A percentile compares a stretch with the other conserved stretches of the same genome.
Conservation (phyloP, 2,113 vertebrate genomes). For the Chamaea fasciata region DNA sequence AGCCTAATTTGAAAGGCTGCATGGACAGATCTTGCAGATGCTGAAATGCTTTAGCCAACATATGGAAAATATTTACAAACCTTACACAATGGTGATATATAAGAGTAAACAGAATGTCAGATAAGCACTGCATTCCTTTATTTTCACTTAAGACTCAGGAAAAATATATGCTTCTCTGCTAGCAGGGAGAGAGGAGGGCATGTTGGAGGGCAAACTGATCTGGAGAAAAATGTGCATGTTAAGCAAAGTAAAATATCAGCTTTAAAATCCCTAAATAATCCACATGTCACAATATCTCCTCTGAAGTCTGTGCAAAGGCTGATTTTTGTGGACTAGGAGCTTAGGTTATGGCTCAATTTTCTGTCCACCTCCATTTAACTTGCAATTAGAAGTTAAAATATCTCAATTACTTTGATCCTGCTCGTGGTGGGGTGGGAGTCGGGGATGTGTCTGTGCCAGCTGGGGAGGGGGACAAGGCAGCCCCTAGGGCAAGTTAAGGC, state of each 20-base stretch:
- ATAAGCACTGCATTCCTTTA: slow-evolving; percentile 44
- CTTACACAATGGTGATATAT: slow-evolving; percentile 9
- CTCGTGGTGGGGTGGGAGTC: accelerated
- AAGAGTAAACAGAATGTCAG: slow-evolving; percentile 41
- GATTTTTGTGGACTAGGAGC: neutral
- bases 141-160: neutral
- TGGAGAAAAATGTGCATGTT: neutral
- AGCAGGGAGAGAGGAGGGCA: neutral
- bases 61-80: slow-evolving; percentile 47
- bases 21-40: neutral
- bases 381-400: neutral
- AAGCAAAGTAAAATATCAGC: neutral
- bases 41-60: slow-evolving; percentile 21
- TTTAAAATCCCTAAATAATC: neutral
- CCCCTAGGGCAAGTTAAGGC: neutral
- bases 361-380: neutral
- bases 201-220: neutral
- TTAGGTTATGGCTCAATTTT: neutral
- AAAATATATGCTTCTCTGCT: neutral
- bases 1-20: neutral
- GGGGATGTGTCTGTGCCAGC: neutral
- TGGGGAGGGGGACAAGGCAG: neutral
- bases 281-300: neutral
- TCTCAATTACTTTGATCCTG: too few species aligned
- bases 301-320: neutral